Evolutionary conservation across 2,113 vertebrate genomes (phyloP), one percentile per base, ranked within the genome.

Genomic region (Herpetotheres cachinnans): DNA sequence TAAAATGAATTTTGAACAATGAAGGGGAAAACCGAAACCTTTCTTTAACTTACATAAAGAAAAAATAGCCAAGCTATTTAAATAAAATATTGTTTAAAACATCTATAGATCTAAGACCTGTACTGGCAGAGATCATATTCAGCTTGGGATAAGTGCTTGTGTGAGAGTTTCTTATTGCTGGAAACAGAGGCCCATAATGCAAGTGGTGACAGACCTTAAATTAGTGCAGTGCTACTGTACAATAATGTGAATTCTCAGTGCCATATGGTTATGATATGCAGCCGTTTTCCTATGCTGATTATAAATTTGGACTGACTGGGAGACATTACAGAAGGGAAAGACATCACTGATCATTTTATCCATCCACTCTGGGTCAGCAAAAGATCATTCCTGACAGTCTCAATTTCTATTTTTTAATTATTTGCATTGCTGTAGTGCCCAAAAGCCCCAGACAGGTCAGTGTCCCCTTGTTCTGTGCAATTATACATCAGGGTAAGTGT

Each of bases 131-230:
- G 44, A 86, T 91, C 49, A 50, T 76, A 32, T 65, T 79, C 38
- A 56, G 40, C 77, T 61, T 65, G 52, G 61, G 44, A 61, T 85
- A 91, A 91, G 32, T 95, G 70, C 49, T 72, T 85, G 16, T 91
- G 44, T 82, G 79, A 95, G 61, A 62, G 40, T 82, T 82, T 88
- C 90, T 77, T 95, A 90, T 47, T 96, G 76, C 52, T 93, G 82
- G 56, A 95, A 95, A 82, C 56, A 79, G 59, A 89, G 81, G 38
- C 78, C 80, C 70, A 50, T 93, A 95, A 95, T 89, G 65, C 86
- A 96, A 87, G 95, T 95, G 96, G 77, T 96, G 95, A 97, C 91
- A 95, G 96, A 95, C 77, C 86, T 97, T 97, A 95, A 96, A 95
- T 97, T 94, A 94, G 78, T 50, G 78, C 55, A 74, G 59, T 91